phyloP scores from a whole-genome alignment of 2,113 vertebrate species.

The Silurus glanis region DNA sequence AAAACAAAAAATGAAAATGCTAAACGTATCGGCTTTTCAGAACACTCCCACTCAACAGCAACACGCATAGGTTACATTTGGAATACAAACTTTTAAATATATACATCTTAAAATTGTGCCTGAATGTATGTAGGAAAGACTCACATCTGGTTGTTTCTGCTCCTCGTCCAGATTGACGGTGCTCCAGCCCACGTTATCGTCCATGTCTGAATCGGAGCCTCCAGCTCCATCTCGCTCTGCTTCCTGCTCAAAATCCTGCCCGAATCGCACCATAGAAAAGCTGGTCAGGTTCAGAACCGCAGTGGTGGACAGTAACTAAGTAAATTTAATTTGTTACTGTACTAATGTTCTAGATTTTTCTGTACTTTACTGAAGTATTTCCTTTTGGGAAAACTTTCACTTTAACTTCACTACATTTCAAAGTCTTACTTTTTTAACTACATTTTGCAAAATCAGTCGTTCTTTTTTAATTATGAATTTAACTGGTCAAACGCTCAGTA shows the following conservation, averaged over 20 bases:
- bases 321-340: too few species aligned
- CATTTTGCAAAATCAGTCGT: too few species aligned
- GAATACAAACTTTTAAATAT: not conserved
- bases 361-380: too few species aligned
- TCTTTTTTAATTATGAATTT: too few species aligned
- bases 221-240: constrained; percentile 79
- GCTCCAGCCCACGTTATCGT: constrained; percentile 89
- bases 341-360: too few species aligned
- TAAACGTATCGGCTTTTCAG: not conserved
- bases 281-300: not conserved
- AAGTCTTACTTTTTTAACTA: too few species aligned
- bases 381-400: too few species aligned
- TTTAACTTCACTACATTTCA: too few species aligned
- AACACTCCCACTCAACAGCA: not conserved
- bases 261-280: not conserved
- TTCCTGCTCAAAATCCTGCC: constrained; percentile 82
- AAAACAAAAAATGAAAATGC: not conserved
- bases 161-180: constrained; percentile 87
- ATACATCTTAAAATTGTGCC: too few species aligned
- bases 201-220: constrained; percentile 77
- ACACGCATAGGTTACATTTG: not conserved
- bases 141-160: constrained; percentile 80
- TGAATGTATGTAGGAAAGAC: constrained; percentile 30
- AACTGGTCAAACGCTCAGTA: too few species aligned
- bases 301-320: too few species aligned